Conservation (phyloP, 1,140 invertebrate genomes). For the Apis florea region DNA sequence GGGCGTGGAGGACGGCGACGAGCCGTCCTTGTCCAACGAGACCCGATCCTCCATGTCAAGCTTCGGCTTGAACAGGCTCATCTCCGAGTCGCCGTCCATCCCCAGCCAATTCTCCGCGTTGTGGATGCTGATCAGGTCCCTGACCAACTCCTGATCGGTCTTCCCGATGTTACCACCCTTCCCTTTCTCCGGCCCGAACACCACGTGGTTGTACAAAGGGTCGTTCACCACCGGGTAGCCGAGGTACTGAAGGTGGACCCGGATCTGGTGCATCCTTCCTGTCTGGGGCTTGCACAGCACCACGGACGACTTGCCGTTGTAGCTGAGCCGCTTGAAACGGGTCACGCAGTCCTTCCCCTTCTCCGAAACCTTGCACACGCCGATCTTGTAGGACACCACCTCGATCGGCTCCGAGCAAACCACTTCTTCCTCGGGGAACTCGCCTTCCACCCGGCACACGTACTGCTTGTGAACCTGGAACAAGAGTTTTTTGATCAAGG, state of each 20-base stretch:
- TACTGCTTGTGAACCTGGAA: constrained; percentile 95
- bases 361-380: constrained; percentile 94
- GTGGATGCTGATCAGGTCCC: constrained; percentile 94
- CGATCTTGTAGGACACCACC: constrained; percentile 96
- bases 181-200: constrained; percentile 95
- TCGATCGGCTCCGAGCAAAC: constrained; percentile 94
- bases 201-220: constrained; percentile 95
- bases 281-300: constrained; percentile 96
- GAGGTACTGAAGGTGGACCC: constrained; percentile 98
- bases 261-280: constrained; percentile 98
- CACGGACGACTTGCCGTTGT: constrained; percentile 93
- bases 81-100: constrained; percentile 92
- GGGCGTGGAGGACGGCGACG: constrained; percentile 74
- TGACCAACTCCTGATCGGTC: constrained; percentile 93
- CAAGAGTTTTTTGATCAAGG: no score
- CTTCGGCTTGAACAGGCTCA: constrained; percentile 88
- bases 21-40: constrained; percentile 70
- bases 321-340: constrained; percentile 93
- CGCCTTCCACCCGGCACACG: constrained; percentile 96
- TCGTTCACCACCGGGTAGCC: constrained; percentile 99
- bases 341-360: constrained; percentile 95
- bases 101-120: constrained; percentile 96
- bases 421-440: constrained; percentile 95
- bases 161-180: constrained; percentile 96
- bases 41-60: constrained; percentile 83